Base-by-base conservation (phyloP, 2,113 vertebrate species). In the Larimichthys crocea region DNA sequence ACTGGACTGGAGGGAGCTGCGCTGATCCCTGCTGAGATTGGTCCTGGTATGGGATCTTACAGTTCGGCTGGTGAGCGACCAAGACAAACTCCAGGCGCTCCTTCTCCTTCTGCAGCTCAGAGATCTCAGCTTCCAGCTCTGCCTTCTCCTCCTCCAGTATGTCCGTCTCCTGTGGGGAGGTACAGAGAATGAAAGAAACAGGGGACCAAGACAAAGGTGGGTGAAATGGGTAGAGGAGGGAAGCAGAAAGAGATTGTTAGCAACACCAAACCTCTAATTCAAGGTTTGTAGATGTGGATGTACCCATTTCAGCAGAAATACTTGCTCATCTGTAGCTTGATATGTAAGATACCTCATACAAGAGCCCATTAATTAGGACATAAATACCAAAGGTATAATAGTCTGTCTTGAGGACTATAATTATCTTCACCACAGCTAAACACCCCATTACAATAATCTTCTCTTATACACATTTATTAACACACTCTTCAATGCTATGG, bases 121-220 rank as follows among this genome's bases (percentile, higher is more conserved):
- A 97, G 40, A 99, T 99, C 94, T 99, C 98, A 0, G 98, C 97
- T 94, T 99, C 97, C 86, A 99, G 94, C 86, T 97, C 97, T 0
- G 98, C 96, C 64, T 98, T 99, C 91, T 98, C 96, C 92, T 99
- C 98, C 92, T 99, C 98, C 92, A 99, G 86, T 9, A 97, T 91
- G 74, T 99, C 98, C 0, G 98, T 99, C 93, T 99, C 98, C 98
- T 99, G 92, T 3, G 22, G 68, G 59, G 17, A 79, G 79, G 74
- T 31, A 75, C 42, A 87, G 66, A 79, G 48, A 66, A 77, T 31
- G 66, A 79, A 31, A 55, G 75, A 74, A 66, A 65, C 3, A 10
- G 20, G 29, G 44, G 55, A 71, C 24, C 40, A 49, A 64, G 57
- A 79, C 5, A 76, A 62, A 84, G 44, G 79, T 76, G 35, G 74